Evolutionary conservation across 1,140 invertebrate genomes (phyloP), one percentile per base, ranked within the genome.

Genomic region (Drosophila serrata): DNA sequence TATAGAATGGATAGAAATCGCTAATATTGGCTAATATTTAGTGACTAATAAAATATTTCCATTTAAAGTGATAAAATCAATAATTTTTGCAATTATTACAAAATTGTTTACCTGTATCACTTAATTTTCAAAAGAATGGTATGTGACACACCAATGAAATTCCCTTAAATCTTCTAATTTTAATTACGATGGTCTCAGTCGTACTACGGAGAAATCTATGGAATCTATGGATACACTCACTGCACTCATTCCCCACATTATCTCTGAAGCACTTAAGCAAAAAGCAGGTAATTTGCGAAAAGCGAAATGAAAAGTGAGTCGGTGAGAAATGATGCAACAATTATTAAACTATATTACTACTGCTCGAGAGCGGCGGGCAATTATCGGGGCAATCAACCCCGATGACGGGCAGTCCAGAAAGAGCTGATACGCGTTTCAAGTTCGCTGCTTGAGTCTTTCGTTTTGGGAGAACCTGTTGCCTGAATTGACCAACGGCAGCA

Each of bases 401-500:
- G 65, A 81, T 85, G 74, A 75, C 73, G 69, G 70, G 45, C 58
- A 53, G 45, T 29, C 68, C 51, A 64, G 37, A 57, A 61, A 70
- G 40, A 70, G 51, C 43, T 46, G 60, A 49, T 60, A 62, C 15
- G 59, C 45, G 42, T 65, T 90, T 86, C 82, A 90, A 90, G 86
- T 91, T 90, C 82, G 86, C 61, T 91, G 87, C 64, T 56, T 72
- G 73, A 82, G 82, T 90, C 82, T 82, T 87, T 87, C 76, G 76
- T 78, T 84, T 84, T 74, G 61, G 77, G 43, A 86, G 84, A 87
- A 90, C 84, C 84, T 70, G 84, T 88, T 87, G 85, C 49, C 43
- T 12, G 48, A 39, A 62, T 62, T 84, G 84, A 64, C 63, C 80
- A 84, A 74, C 61, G 46, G 24, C 59, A 78, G 72, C 77, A 85